These are phyloP conservation scores for Oreochromis mossambicus DNA, from an alignment of 2,797 vertebrate species.

Conservation along the genomic window DNA sequence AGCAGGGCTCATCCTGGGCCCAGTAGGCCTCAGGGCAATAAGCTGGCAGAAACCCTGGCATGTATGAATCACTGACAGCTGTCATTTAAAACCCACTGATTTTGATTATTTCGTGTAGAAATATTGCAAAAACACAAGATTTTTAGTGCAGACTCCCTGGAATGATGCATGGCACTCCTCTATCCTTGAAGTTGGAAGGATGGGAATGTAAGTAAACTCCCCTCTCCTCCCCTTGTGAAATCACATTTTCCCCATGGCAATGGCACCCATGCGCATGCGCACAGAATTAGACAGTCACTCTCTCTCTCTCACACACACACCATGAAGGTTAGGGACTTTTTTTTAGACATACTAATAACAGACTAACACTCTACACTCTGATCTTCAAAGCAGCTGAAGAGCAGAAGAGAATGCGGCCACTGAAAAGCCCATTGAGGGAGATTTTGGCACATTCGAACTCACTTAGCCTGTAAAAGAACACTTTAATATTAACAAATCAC, in stretches of 20 bases:
- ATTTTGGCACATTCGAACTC: slow-evolving; percentile 58
- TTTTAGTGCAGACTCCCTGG: neutral
- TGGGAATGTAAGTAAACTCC: slow-evolving; percentile 17
- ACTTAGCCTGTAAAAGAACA: slow-evolving; percentile 58
- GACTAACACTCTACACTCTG: slow-evolving; percentile 57
- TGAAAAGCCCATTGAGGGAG: slow-evolving; percentile 37
- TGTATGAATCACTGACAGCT: slow-evolving; percentile 36
- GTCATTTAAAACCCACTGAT: neutral
- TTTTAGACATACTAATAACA: slow-evolving; percentile 70
- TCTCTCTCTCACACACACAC: neutral
- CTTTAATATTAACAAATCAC: slow-evolving; percentile 67
- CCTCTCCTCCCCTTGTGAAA: slow-evolving; percentile 33
- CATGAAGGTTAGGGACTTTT: slow-evolving; percentile 54
- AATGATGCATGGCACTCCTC: neutral
- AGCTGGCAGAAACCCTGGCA: neutral
- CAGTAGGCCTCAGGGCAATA: neutral
- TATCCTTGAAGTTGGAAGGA: slow-evolving; percentile 9
- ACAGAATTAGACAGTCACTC: neutral
- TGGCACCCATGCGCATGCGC: neutral
- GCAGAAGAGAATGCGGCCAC: slow-evolving; percentile 33
- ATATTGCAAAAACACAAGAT: neutral
- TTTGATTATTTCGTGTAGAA: neutral
- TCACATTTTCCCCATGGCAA: slow-evolving; percentile 51
- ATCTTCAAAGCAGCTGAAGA: slow-evolving; percentile 63
- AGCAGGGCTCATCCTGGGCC: neutral